phyloP scores from a whole-genome alignment of 2,888 invertebrate genomes.

The Alentia gelatinosa region DNA sequence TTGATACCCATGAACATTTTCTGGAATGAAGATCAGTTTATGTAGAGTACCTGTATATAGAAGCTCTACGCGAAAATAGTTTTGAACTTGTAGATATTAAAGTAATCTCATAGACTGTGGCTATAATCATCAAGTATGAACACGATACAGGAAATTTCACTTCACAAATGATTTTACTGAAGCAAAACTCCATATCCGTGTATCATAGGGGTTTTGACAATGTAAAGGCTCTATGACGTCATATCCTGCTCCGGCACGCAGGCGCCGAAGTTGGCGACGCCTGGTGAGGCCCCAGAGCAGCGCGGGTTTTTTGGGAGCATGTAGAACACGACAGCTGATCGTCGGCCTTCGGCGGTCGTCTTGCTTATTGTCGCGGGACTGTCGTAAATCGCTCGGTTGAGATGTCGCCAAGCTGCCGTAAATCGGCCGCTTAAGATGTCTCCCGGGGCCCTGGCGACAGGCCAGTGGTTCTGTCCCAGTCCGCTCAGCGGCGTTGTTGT shows the following conservation, averaged over 20 bases:
- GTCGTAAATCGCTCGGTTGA: not conserved
- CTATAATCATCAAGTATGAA: too few species aligned
- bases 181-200: too few species aligned
- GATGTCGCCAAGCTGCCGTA: slow-evolving; percentile 7
- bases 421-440: not conserved
- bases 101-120: too few species aligned
- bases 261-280: not conserved
- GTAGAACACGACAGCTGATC: slow-evolving; percentile 22
- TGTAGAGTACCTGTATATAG: too few species aligned
- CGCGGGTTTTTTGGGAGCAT: not conserved
- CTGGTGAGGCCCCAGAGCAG: not conserved
- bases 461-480: not conserved
- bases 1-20: too few species aligned
- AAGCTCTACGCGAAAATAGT: too few species aligned
- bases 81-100: too few species aligned
- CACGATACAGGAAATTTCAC: too few species aligned
- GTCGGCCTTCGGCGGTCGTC: not conserved
- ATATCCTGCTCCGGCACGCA: not conserved
- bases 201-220: too few species aligned
- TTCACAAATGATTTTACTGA: too few species aligned
- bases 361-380: not conserved
- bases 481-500: not conserved
- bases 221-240: too few species aligned
- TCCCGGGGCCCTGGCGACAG: not conserved
- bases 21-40: too few species aligned